Evolutionary conservation across 2,113 vertebrate genomes (phyloP).

Genomic region (Sylvilagus bachmani): DNA sequence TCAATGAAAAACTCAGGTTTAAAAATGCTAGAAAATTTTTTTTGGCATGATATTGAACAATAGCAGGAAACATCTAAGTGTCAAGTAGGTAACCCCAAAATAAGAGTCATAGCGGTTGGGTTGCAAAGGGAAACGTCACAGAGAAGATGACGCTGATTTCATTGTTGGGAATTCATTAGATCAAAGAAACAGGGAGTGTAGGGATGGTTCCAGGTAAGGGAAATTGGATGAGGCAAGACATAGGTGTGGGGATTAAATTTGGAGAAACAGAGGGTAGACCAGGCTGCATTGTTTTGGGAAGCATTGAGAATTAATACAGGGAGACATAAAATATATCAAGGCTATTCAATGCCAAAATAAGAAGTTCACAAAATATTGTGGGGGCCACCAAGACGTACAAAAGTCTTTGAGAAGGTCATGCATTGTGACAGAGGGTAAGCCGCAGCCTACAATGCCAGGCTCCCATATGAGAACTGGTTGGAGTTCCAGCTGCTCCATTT

Average conservation of each 20-base stretch:
- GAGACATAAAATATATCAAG: neutral
- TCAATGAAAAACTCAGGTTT: neutral
- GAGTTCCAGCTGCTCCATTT: too few relatives aligned
- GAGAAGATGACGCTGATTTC: neutral
- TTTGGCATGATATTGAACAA: neutral
- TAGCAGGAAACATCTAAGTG: neutral
- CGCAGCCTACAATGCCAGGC: too few relatives aligned
- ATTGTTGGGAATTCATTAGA: neutral
- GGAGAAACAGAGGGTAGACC: neutral
- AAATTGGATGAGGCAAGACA: accelerated
- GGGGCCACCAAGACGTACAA: neutral
- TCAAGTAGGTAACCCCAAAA: neutral
- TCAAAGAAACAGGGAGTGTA: neutral
- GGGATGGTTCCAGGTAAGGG: neutral
- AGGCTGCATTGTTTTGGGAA: neutral
- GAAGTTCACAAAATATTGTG: neutral
- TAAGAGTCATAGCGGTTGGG: neutral
- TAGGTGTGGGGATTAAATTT: neutral
- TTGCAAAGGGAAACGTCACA: neutral
- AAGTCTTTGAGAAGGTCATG: neutral
- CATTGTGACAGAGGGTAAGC: too few relatives aligned
- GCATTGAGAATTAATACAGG: neutral
- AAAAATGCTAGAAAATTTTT: neutral
- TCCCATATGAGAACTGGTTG: too few relatives aligned
- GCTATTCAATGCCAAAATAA: neutral